Base-by-base conservation (phyloP, 2,113 vertebrate genomes). In the Eudyptes chrysolophus region DNA sequence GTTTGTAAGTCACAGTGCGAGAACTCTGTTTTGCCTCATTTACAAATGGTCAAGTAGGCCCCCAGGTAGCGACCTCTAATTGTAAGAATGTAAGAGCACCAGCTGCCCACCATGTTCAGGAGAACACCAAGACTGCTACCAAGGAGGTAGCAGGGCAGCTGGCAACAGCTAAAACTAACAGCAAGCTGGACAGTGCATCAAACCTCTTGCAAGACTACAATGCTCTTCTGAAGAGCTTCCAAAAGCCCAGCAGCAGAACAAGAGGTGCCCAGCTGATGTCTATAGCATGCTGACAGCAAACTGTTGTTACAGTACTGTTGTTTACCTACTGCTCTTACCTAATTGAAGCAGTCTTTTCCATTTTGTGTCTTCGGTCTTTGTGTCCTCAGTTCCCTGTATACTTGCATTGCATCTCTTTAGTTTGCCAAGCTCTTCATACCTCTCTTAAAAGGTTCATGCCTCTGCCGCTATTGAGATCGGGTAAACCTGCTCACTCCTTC, bases 241-340 rank as follows among this genome's bases (percentile, higher is more conserved):
- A 9, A 10, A 54, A 48, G 57, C n/a, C 49, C 57, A 46, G 44
- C 29, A 46, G 70, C 40, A 55, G 40, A 25, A 19, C 12, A 34
- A 48, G 48, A 48, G 40, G 13, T 18, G 40, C 46, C 24, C 20
- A 14, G 36, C 40, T 30, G 57, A 25, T 1, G 0, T 3, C 40
- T 14, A 11, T 7, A 32, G 38, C n/a, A 10, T 1, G 3, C 19
- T 2, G 5, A 13, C 4, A 3, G n/a, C 4, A 1, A 4, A 3
- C 24, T 15, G 24, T 14, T 64, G 25, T 30, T 21, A 52, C 26
- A 34, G 17, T 2, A 20, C 22, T 9, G 78, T 9, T 44, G 15
- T 29, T 46, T 34, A 25, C 61, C 40, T 32, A 7, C 46, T 16
- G 38, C 70, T 64, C 42, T 30, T 19, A 3, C 11, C 24, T 7